These are phyloP conservation scores for Gymnodraco acuticeps DNA, from an alignment of 2,797 vertebrate species.

Conservation along the genomic window DNA sequence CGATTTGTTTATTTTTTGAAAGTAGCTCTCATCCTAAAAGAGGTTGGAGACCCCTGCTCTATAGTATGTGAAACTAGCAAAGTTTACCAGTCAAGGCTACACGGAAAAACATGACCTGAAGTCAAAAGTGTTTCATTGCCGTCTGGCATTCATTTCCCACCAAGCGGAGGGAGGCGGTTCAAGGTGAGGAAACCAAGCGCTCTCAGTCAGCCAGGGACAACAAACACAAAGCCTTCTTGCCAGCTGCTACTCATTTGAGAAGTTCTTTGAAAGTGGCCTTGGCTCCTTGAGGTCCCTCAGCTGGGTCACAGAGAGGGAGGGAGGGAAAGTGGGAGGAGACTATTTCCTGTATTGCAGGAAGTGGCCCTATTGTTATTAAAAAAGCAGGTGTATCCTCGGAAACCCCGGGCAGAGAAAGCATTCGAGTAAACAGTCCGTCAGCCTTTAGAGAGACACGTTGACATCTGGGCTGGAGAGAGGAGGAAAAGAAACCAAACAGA, in stretches of 20 bases:
- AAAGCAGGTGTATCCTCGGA: conserved; percentile 92
- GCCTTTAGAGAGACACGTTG: conserved; percentile 14
- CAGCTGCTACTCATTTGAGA: conserved; percentile 37
- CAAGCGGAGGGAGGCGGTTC: conserved; percentile 12
- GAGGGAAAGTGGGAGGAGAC: conserved; percentile 70
- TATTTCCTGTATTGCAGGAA: conserved; percentile 88
- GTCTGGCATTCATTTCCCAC: conserved; percentile 26
- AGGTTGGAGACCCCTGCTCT: not conserved
- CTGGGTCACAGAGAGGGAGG: conserved; percentile 54
- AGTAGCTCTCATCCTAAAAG: too few relatives aligned
- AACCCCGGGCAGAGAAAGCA: conserved; percentile 48
- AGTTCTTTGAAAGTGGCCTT: conserved; percentile 80
- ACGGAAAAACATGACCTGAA: not conserved
- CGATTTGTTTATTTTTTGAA: too few relatives aligned
- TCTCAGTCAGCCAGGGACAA: conserved; percentile 49
- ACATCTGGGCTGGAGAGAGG: conserved; percentile 9
- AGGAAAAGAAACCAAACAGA: conserved; percentile 33
- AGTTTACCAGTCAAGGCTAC: not conserved
- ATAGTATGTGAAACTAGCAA: not conserved
- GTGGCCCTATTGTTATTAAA: conserved; percentile 86
- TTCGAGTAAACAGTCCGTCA: conserved; percentile 12
- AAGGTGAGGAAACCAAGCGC: conserved; percentile 44
- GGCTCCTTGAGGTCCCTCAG: conserved; percentile 48
- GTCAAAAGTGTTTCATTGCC: not conserved
- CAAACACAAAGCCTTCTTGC: conserved; percentile 39